These are phyloP conservation scores for Corythaixoides concolor DNA, from an alignment of 2,113 vertebrate species.

Conservation along the genomic window DNA sequence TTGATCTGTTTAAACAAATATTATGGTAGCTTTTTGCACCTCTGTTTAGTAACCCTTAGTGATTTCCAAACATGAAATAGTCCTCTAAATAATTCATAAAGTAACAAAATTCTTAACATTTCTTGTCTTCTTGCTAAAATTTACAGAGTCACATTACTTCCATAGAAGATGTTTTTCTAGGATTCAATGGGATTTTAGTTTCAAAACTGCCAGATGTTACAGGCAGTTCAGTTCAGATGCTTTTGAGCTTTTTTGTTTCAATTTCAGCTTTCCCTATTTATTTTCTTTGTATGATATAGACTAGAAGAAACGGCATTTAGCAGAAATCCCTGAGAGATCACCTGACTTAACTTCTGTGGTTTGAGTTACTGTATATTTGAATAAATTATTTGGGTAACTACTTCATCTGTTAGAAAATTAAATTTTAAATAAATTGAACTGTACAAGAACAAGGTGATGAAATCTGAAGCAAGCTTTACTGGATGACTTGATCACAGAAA, in stretches of 20 bases:
- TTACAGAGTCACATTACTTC: not conserved
- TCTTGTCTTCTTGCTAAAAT: not conserved
- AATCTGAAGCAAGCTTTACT: not conserved
- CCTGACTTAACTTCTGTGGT: not conserved
- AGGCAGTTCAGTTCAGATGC: not conserved
- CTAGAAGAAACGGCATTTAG: not conserved
- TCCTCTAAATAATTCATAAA: not conserved
- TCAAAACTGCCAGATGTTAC: not conserved
- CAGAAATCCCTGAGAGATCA: not conserved
- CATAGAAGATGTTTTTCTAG: not conserved
- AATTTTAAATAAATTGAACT: not conserved
- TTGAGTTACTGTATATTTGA: not conserved
- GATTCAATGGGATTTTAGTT: not conserved
- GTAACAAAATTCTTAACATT: not conserved
- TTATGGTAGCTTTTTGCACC: not conserved
- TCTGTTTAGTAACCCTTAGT: not conserved
- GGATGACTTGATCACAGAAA: not conserved
- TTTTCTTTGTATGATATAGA: not conserved
- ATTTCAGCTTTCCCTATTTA: not conserved
- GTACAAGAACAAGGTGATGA: not conserved
- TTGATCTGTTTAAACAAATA: not conserved
- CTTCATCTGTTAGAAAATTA: not conserved
- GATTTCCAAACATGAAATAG: not conserved
- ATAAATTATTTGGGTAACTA: not conserved
- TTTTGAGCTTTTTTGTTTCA: not conserved